A percentile compares a stretch with the other conserved stretches of the same genome.
Conservation (phyloP, 1,140 invertebrate species). For the Megalonaias nervosa region DNA sequence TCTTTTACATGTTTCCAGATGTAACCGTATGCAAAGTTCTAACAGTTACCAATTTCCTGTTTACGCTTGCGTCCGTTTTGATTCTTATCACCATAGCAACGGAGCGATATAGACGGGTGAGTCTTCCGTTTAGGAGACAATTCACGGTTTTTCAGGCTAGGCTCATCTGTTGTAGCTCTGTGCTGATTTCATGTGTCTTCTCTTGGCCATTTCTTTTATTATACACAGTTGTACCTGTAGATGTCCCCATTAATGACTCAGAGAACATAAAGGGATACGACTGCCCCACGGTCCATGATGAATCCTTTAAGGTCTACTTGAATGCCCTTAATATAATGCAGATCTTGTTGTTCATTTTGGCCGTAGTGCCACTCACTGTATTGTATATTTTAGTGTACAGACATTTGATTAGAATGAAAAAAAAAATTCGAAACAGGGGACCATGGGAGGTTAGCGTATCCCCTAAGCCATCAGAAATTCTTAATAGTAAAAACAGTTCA, state of each 20-base stretch:
- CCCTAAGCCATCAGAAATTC: not conserved
- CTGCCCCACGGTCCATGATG: no score
- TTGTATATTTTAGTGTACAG: constrained; percentile 12
- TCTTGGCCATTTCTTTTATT: not conserved
- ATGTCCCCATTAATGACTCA: not conserved
- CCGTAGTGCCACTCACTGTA: not conserved
- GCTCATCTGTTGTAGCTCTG: not conserved
- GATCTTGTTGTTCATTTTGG: no score
- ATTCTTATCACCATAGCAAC: constrained; percentile 42
- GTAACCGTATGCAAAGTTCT: constrained; percentile 39
- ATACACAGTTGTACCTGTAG: no score
- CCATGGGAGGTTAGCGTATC: not conserved
- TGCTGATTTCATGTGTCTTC: not conserved
- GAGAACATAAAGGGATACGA: not conserved
- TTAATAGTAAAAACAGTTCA: no score
- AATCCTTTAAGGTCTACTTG: no score
- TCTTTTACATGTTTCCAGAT: constrained; percentile 38
- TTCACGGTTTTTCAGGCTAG: not conserved
- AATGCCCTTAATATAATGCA: no score
- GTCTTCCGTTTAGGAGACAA: constrained; percentile 27
- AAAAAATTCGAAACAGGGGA: not conserved
- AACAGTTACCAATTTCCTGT: constrained; percentile 37
- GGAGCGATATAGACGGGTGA: constrained; percentile 47
- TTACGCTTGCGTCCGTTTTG: constrained; percentile 37
- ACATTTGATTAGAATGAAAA: constrained; percentile 24